Evolutionary conservation across 2,797 vertebrate genomes (phyloP).

Genomic region (Crocidura indochinensis): DNA sequence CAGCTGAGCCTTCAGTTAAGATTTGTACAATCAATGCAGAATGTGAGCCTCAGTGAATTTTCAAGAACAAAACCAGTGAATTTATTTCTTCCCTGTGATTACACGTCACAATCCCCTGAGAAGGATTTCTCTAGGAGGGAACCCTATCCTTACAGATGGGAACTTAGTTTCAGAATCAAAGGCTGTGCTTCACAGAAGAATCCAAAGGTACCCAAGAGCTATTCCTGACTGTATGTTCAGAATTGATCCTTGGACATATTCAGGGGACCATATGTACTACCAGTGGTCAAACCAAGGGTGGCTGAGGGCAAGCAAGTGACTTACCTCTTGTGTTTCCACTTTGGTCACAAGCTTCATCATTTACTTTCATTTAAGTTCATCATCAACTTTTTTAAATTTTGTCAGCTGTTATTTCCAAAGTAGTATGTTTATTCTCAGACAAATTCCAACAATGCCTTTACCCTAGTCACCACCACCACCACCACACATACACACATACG

Average conservation of each 20-base stretch:
- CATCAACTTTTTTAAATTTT: background rate
- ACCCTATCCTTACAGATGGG: background rate
- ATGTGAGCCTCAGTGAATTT: background rate
- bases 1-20: background rate
- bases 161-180: slow-evolving; percentile 9
- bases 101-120: background rate
- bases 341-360: background rate
- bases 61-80: background rate
- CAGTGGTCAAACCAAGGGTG: no score
- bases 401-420: background rate
- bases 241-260: no score
- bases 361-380: no score
- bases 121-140: background rate
- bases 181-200: no score
- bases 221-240: no score
- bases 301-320: no score
- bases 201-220: background rate
- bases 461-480: background rate
- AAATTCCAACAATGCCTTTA: background rate
- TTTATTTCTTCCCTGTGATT: background rate
- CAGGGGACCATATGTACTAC: no score
- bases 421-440: background rate
- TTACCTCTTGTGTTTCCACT: no score
- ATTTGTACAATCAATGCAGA: background rate
- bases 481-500: no score